These are phyloP conservation scores for Darevskia nairensis DNA, from an alignment of 2,797 vertebrate species.

Conservation along the genomic window DNA sequence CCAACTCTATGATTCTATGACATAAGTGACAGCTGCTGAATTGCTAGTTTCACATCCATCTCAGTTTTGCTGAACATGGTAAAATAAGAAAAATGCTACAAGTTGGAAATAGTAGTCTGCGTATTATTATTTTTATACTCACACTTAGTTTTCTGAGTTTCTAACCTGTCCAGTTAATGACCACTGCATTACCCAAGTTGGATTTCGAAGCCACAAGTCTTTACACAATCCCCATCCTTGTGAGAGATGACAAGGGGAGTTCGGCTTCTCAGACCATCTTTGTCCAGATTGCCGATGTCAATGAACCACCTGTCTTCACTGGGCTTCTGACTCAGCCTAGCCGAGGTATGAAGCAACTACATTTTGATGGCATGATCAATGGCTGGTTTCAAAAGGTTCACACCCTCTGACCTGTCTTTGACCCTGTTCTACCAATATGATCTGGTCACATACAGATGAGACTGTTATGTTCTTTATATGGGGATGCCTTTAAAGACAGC, in stretches of 20 bases:
- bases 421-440: too few relatives aligned
- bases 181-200: conserved; percentile 48
- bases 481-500: too few relatives aligned
- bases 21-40: not conserved
- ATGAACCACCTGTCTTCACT: conserved; percentile 58
- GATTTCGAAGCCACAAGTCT: conserved; percentile 57
- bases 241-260: conserved; percentile 46
- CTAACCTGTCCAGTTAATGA: conserved; percentile 47
- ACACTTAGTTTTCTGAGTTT: not conserved
- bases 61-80: not conserved
- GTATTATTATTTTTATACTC: not conserved
- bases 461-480: too few relatives aligned
- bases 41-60: not conserved
- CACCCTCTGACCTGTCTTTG: too few relatives aligned
- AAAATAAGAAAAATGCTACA: not conserved
- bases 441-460: too few relatives aligned
- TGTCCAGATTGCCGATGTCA: conserved; percentile 60
- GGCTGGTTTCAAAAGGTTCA: not conserved
- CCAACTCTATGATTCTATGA: too few relatives aligned
- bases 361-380: not conserved
- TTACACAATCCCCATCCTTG: conserved; percentile 57
- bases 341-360: conserved; percentile 41
- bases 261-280: conserved; percentile 58
- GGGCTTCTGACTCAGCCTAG: conserved; percentile 52
- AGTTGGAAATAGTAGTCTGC: not conserved